phyloP scores from a whole-genome alignment of 2,113 vertebrate species.

The Passer domesticus region DNA sequence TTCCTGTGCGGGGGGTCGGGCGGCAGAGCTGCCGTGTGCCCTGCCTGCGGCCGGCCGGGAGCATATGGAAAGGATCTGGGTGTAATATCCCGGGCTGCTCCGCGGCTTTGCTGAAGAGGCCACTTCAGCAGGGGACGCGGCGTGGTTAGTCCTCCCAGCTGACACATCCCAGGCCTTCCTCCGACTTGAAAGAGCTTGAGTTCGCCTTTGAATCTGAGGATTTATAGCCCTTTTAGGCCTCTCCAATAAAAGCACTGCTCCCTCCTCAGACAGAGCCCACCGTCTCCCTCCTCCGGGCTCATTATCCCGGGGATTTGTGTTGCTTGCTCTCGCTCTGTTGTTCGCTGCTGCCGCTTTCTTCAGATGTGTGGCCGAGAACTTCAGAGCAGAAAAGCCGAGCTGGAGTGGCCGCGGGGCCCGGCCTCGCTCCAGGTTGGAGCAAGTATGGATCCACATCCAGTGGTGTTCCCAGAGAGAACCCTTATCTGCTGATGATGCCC shows the following conservation, averaged over 20 bases:
- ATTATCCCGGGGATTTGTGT: conserved; percentile 52
- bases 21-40: background rate
- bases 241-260: conserved; percentile 65
- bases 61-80: conserved; percentile 61
- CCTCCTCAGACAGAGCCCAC: conserved; percentile 57
- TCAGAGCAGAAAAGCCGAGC: background rate
- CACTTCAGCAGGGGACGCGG: conserved; percentile 61
- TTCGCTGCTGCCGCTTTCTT: background rate
- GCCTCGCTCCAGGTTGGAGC: background rate
- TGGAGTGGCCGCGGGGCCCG: background rate
- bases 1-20: background rate
- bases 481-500: fast-evolving
- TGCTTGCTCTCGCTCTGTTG: conserved; percentile 25
- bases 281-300: conserved; percentile 58
- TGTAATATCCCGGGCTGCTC: conserved; percentile 50
- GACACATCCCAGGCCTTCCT: conserved; percentile 70
- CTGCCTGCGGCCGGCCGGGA: background rate
- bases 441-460: background rate
- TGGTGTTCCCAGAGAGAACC: background rate
- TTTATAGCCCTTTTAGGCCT: conserved; percentile 68
- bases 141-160: conserved; percentile 57
- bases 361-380: conserved; percentile 26
- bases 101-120: conserved; percentile 63
- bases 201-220: conserved; percentile 62
- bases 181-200: conserved; percentile 57